Evolutionary conservation across 30 jellyfish, hydroid and myxozoan species (phyloP), one percentile per base, ranked within the genome.

Genomic region (Aurelia coerulea): DNA sequence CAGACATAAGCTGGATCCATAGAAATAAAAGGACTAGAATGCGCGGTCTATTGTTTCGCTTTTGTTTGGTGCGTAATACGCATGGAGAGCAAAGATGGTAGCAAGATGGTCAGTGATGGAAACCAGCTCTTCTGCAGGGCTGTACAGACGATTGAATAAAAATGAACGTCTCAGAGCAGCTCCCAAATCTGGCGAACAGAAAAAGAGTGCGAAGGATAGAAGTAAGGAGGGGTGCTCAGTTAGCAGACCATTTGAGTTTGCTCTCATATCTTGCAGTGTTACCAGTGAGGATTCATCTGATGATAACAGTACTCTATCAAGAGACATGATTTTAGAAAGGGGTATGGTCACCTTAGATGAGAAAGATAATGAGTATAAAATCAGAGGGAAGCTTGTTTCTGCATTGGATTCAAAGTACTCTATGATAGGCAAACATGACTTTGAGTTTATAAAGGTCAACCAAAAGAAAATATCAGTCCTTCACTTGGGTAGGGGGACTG

Each of bases 201-300:
- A 60, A 0, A 49, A 51, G n/a, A n/a, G n/a, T 74, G 53, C 53
- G 9, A 74, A 35, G 58, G 52, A 31, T 4, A 14, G 69, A 49
- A 74, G 46, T 37, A 37, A n/a, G 13, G 41, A 29, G 84, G 84
- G 62, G 15, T 50, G 50, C 46, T 8, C 58, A 74, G 84, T 39
- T 1, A 74, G 84, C 84, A 74, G 54, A 23, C 84, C 84, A 74
- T 74, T 74, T 34, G 84, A 74, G 62, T 74, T 74, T 74, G 84
- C 46, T 37, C 46, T 37, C 46, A 37, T 37, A 37, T 37, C 46
- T 2, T 37, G 46, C 4, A 50, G 62, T 62, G 46, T 4, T 37
- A 37, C 46, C 4, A 37, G 46, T 37, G 46, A 37, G 46, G 46
- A 37, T 37, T 37, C 46, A 37, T 35, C 17, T 51, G 71, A n/a